Evolutionary conservation across 2,888 invertebrate species (phyloP).

Genomic region (Tridacna gigas): DNA sequence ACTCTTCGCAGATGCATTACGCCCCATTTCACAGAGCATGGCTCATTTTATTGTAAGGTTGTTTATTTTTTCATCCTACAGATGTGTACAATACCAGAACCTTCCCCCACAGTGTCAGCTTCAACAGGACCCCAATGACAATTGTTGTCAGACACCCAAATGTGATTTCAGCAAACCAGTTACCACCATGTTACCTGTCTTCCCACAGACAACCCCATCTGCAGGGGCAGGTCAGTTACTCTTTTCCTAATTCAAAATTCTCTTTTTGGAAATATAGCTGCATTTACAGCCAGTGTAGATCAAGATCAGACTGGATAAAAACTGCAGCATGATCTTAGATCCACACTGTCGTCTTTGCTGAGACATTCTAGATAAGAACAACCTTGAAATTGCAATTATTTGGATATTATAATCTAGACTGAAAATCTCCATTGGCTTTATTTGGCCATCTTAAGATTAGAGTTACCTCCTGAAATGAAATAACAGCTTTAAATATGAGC

Average conservation of each 20-base stretch:
- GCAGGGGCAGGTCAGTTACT: slow-evolving; percentile 65
- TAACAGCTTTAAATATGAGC: no score
- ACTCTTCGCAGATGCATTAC: no score
- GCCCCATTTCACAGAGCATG: no score
- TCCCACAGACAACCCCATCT: slow-evolving; percentile 66
- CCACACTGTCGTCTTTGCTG: background rate
- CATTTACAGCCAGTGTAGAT: background rate
- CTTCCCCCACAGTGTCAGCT: slow-evolving; percentile 69
- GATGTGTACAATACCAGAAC: slow-evolving; percentile 73
- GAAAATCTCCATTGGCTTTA: no score
- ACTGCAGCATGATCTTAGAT: background rate
- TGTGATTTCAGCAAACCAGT: slow-evolving; percentile 60
- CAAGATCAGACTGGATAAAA: background rate
- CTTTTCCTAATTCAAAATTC: no score
- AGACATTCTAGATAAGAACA: background rate
- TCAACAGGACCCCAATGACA: slow-evolving; percentile 69
- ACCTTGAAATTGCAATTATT: no score
- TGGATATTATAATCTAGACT: no score
- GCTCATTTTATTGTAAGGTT: background rate
- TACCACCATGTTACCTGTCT: slow-evolving; percentile 63
- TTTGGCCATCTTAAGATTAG: no score
- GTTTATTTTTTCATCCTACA: slow-evolving; percentile 25
- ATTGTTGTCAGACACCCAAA: slow-evolving; percentile 70
- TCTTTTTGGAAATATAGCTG: background rate
- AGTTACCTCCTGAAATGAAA: no score